Conservation (phyloP, 2,113 vertebrate genomes). For the Perca flavescens region DNA sequence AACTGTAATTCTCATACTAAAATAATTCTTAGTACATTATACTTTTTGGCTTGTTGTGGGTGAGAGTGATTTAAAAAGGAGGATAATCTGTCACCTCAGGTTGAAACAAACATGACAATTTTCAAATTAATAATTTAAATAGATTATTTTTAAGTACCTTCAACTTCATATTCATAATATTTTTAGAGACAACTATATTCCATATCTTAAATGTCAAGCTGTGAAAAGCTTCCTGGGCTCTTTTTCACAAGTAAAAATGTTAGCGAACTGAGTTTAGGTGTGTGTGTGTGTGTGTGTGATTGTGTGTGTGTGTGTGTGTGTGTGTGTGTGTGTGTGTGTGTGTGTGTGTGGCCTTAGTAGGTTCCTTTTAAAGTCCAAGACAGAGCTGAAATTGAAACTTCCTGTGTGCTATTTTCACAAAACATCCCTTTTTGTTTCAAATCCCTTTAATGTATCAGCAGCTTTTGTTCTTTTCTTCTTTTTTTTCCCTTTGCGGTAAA, state of each 20-base stretch:
- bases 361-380: slow-evolving; percentile 31
- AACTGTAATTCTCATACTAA: background rate
- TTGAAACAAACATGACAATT: no score
- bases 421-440: slow-evolving; percentile 41
- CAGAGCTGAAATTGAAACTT: slow-evolving; percentile 66
- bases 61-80: no score
- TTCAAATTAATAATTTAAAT: no score
- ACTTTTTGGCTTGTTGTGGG: no score
- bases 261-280: slow-evolving; percentile 26
- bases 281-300: background rate
- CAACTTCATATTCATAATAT: background rate
- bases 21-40: no score
- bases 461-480: slow-evolving; percentile 50
- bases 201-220: background rate
- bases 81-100: no score
- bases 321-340: background rate
- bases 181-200: background rate
- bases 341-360: background rate
- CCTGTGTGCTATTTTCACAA: slow-evolving; percentile 62
- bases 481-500: slow-evolving; percentile 66
- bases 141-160: background rate
- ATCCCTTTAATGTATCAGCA: slow-evolving; percentile 64
- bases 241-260: background rate
- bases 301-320: background rate
- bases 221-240: background rate